phyloP scores from a whole-genome alignment of 2,113 vertebrate species.

The Balaeniceps rex region DNA sequence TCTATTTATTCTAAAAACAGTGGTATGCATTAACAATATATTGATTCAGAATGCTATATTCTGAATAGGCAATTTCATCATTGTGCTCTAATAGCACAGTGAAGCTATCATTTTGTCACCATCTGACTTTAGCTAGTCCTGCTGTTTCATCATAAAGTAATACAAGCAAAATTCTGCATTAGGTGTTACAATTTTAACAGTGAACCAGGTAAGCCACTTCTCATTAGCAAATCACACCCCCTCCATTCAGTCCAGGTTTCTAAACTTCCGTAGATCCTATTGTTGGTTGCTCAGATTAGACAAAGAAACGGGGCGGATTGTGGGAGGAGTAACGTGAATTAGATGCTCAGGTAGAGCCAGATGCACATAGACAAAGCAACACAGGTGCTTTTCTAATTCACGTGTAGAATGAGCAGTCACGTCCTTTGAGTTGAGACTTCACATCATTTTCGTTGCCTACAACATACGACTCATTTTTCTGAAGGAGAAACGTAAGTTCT shows the following conservation, averaged over 20 bases:
- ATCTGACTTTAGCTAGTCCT: background rate
- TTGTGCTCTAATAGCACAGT: background rate
- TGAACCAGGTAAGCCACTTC: background rate
- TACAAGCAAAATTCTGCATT: background rate
- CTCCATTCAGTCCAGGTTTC: background rate
- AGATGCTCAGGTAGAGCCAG: conserved; percentile 55
- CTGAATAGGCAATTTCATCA: background rate
- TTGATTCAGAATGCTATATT: background rate
- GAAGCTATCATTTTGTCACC: background rate
- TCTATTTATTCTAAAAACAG: conserved; percentile 2
- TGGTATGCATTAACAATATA: background rate
- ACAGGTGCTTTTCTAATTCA: conserved; percentile 50
- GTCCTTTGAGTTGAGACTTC: conserved; percentile 43
- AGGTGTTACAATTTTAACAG: background rate
- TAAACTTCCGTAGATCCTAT: background rate
- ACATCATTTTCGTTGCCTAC: conserved; percentile 14
- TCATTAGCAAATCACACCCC: background rate
- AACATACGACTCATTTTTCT: conserved; percentile 40
- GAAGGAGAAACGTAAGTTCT: conserved; percentile 71
- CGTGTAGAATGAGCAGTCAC: conserved; percentile 12
- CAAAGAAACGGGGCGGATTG: conserved; percentile 57
- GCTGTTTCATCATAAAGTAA: background rate
- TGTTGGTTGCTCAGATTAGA: conserved; percentile 44
- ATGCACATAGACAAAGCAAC: conserved; percentile 59
- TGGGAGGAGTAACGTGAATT: conserved; percentile 61